Percentiles rank a stretch among this genome's conserved stretches.
Conservation (phyloP, 2,888 invertebrate species). For the Brachypterus glaber region DNA sequence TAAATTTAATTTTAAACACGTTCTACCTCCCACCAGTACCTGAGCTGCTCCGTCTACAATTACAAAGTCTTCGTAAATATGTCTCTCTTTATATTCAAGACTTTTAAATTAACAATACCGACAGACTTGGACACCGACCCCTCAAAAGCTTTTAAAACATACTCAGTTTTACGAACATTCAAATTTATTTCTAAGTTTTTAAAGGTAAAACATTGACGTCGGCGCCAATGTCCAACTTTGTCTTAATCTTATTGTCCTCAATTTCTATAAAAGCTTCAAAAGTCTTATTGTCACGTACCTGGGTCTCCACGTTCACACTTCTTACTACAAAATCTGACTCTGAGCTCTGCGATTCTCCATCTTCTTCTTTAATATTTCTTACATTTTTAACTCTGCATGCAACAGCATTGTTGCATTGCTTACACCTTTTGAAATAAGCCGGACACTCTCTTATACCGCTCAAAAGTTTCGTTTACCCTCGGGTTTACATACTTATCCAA, state of each 20-base stretch:
- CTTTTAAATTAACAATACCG: constrained; percentile 14
- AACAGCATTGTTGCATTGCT: no score
- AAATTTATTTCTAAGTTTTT: constrained; percentile 14
- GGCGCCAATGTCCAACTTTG: constrained; percentile 16
- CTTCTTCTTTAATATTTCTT: no score
- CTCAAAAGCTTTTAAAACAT: constrained; percentile 17
- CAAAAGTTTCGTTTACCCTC: no score
- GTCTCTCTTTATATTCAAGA: constrained; percentile 11
- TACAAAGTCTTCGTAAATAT: constrained; percentile 17
- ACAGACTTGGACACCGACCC: constrained; percentile 14
- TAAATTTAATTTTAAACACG: constrained; percentile 14
- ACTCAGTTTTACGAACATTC: constrained; percentile 13
- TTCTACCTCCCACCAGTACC: constrained; percentile 12
- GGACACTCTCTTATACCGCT: no score
- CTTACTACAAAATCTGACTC: no score
- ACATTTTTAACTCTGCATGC: no score
- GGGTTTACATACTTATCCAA: no score
- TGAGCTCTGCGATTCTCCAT: no score
- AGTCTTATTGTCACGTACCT: no score
- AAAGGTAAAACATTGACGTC: constrained; percentile 16
- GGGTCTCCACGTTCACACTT: no score
- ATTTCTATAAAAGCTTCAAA: no score
- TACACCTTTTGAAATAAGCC: no score
- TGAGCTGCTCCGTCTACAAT: constrained; percentile 15
- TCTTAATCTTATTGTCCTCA: constrained; percentile 13